These are phyloP conservation scores for Hippoglossus hippoglossus DNA, from an alignment of 2,797 vertebrate genomes.

Conservation along the genomic window DNA sequence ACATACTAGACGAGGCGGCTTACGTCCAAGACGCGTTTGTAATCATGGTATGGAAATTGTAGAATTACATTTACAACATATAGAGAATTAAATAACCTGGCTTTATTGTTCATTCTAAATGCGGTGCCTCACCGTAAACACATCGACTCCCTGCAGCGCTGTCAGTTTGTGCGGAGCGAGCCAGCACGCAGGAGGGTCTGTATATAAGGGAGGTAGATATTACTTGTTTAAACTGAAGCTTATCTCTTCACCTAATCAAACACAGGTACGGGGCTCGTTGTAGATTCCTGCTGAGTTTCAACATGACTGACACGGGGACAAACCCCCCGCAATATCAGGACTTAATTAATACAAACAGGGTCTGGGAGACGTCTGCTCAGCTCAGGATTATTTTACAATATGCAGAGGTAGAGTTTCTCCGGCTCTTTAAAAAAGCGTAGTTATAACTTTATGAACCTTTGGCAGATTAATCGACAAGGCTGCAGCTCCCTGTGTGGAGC, in stretches of 20 bases:
- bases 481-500: slow-evolving; percentile 65
- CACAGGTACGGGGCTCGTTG: slow-evolving; percentile 71
- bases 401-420: slow-evolving; percentile 72
- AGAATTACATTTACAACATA: slow-evolving; percentile 24
- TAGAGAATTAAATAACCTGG: slow-evolving; percentile 40
- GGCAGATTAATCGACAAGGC: slow-evolving; percentile 81
- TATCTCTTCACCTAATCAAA: slow-evolving; percentile 77
- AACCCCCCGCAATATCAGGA: slow-evolving; percentile 78
- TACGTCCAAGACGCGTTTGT: slow-evolving; percentile 7
- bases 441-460: slow-evolving; percentile 82
- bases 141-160: slow-evolving; percentile 61
- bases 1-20: slow-evolving; percentile 33
- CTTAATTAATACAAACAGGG: slow-evolving; percentile 85
- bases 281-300: slow-evolving; percentile 77
- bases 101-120: slow-evolving; percentile 51
- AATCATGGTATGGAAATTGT: slow-evolving; percentile 27
- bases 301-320: slow-evolving; percentile 84
- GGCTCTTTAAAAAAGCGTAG: slow-evolving; percentile 55
- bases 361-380: slow-evolving; percentile 78
- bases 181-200: slow-evolving; percentile 56
- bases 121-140: slow-evolving; percentile 49
- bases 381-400: slow-evolving; percentile 84
- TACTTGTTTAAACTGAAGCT: slow-evolving; percentile 75
- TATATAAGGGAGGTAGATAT: slow-evolving; percentile 69
- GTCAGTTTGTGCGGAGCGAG: slow-evolving; percentile 54